Percentiles rank a stretch among this genome's conserved stretches.
Conservation (phyloP, 1,140 invertebrate species). For the Eurosta solidaginis region DNA sequence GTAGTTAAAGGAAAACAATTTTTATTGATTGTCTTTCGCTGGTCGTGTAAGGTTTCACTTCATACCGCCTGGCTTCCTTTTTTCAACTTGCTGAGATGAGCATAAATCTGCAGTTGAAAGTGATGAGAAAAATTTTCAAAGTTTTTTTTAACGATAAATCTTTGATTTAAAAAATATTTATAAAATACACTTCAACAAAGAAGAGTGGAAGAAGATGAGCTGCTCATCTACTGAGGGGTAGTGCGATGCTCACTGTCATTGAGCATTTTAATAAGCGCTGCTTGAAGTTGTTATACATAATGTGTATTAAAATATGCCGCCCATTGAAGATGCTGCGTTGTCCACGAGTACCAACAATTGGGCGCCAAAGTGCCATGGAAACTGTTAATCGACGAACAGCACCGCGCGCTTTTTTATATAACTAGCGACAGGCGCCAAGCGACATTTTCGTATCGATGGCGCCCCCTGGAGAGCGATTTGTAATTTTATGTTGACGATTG, state of each 20-base stretch:
- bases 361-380: not conserved
- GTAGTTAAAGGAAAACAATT: not conserved
- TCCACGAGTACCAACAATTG: not conserved
- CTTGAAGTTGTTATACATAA: not conserved
- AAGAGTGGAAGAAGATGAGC: not conserved
- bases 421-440: too few relatives aligned
- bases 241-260: not conserved
- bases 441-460: not conserved
- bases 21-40: not conserved
- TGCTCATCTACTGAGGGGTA: not conserved
- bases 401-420: not conserved
- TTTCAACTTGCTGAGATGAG: not conserved
- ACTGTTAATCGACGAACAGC: not conserved
- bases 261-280: slow-evolving; percentile 22
- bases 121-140: not conserved
- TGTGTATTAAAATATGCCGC: slow-evolving; percentile 28
- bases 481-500: slow-evolving; percentile 35
- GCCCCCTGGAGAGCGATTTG: slow-evolving; percentile 34
- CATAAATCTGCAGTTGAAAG: not conserved
- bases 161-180: not conserved
- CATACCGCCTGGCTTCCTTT: not conserved
- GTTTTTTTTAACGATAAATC: not conserved
- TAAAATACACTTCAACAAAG: not conserved
- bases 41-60: not conserved
- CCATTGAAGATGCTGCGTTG: not conserved